Conservation (phyloP, 2,113 vertebrate genomes). For the Burhinus bistriatus region DNA sequence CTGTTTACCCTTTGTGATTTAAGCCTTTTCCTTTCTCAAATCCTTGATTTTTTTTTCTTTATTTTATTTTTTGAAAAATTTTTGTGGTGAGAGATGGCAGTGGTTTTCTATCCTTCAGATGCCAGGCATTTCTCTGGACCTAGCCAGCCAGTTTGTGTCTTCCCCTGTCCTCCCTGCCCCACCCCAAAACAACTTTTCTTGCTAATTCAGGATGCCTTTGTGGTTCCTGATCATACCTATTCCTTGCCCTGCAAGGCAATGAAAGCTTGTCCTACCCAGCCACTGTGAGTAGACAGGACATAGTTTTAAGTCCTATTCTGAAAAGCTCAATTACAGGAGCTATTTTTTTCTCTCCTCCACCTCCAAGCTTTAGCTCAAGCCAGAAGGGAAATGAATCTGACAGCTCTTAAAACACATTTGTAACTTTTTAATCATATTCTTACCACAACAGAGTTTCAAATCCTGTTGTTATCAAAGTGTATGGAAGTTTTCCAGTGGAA, state of each 20-base stretch:
- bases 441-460: neutral
- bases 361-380: neutral
- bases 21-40: neutral
- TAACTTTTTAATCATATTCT: neutral
- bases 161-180: neutral
- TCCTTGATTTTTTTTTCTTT: neutral
- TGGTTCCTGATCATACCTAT: neutral
- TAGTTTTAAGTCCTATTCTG: neutral
- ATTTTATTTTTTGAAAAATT: neutral
- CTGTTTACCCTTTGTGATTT: neutral
- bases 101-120: neutral
- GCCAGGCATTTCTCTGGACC: neutral
- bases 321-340: neutral
- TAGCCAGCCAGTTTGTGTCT: neutral
- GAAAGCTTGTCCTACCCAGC: neutral
- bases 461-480: neutral
- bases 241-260: neutral
- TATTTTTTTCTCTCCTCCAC: neutral
- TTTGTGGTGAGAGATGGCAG: neutral
- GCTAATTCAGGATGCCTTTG: neutral
- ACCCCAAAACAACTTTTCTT: neutral
- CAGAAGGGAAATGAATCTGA: neutral
- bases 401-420: neutral
- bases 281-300: neutral
- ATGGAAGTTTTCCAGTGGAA: neutral